Evolutionary conservation across 2,797 vertebrate species (phyloP).

Genomic region (Paratrypauchen microcephalus): DNA sequence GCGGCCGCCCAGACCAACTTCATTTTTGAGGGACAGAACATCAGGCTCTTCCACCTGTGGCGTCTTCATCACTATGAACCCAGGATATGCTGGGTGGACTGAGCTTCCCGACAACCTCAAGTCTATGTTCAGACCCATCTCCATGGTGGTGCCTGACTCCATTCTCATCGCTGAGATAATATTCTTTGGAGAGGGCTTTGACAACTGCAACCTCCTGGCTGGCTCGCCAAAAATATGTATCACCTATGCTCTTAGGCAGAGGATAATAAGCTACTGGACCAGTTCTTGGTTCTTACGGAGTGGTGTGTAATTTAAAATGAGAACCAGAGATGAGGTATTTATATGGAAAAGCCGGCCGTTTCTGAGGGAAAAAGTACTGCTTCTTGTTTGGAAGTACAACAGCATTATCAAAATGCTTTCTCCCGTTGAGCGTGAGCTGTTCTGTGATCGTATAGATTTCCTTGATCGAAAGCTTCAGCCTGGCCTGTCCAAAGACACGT

Average conservation of each 20-base stretch:
- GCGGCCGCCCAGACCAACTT: slow-evolving; percentile 75
- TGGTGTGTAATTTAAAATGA: no score
- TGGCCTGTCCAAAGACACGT: slow-evolving; percentile 83
- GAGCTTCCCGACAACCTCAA: slow-evolving; percentile 92
- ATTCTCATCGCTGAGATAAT: slow-evolving; percentile 88
- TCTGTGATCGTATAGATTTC: slow-evolving; percentile 78
- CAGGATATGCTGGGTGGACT: slow-evolving; percentile 90
- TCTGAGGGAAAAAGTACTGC: slow-evolving; percentile 80
- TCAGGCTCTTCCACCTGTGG: slow-evolving; percentile 85
- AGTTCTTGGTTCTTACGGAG: no score
- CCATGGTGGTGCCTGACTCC: slow-evolving; percentile 92
- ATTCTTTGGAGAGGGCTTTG: slow-evolving; percentile 88
- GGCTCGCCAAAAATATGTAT: no score
- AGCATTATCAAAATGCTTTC: slow-evolving; percentile 83
- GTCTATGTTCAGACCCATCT: slow-evolving; percentile 90
- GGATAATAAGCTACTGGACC: no score
- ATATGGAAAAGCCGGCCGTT: no score
- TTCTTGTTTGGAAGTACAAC: slow-evolving; percentile 84
- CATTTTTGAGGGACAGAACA: slow-evolving; percentile 82
- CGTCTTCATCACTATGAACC: slow-evolving; percentile 93
- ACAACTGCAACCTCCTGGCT: slow-evolving; percentile 90
- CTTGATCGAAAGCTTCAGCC: slow-evolving; percentile 85
- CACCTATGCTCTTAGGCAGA: no score
- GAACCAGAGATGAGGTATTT: no score
- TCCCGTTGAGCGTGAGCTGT: slow-evolving; percentile 79